phyloP scores from a whole-genome alignment of 23 tunicate species.

The Ascidia mentula region DNA sequence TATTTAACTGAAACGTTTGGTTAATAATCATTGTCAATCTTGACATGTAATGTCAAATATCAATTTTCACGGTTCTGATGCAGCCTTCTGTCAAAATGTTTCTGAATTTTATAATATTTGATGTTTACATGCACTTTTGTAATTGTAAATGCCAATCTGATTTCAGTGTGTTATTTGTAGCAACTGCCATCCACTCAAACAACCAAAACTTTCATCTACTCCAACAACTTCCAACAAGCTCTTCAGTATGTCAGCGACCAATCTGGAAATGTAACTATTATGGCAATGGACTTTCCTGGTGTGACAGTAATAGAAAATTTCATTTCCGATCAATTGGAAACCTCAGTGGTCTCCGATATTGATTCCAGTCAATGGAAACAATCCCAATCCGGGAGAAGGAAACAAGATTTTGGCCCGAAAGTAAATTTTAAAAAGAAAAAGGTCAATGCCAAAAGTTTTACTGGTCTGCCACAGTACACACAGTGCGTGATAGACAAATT shows the following conservation, averaged over 20 bases:
- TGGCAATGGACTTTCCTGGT: conserved; percentile 18
- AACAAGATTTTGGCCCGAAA: conserved; percentile 99
- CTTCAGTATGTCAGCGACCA: background rate
- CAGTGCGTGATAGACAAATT: conserved; percentile 22
- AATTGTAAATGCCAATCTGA: too few relatives aligned
- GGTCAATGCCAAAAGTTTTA: conserved; percentile 50
- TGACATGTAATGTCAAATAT: too few relatives aligned
- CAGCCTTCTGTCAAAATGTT: too few relatives aligned
- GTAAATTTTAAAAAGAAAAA: conserved; percentile 94
- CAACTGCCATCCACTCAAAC: too few relatives aligned
- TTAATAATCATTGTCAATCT: too few relatives aligned
- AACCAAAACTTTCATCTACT: background rate
- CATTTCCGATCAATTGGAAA: conserved; percentile 53
- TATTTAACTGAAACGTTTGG: too few relatives aligned
- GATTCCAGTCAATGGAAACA: conserved; percentile 66
- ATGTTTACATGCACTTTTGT: too few relatives aligned
- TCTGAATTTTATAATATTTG: too few relatives aligned
- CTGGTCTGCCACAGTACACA: conserved; percentile 76
- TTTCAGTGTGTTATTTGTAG: too few relatives aligned
- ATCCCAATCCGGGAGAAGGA: conserved; percentile 93
- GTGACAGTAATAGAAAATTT: conserved; percentile 64
- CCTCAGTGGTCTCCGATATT: conserved; percentile 21
- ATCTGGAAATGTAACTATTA: background rate
- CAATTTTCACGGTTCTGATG: too few relatives aligned
- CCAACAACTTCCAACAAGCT: background rate